Base-by-base conservation (phyloP, 2,888 invertebrate genomes). In the Iphiclides podalirius region DNA sequence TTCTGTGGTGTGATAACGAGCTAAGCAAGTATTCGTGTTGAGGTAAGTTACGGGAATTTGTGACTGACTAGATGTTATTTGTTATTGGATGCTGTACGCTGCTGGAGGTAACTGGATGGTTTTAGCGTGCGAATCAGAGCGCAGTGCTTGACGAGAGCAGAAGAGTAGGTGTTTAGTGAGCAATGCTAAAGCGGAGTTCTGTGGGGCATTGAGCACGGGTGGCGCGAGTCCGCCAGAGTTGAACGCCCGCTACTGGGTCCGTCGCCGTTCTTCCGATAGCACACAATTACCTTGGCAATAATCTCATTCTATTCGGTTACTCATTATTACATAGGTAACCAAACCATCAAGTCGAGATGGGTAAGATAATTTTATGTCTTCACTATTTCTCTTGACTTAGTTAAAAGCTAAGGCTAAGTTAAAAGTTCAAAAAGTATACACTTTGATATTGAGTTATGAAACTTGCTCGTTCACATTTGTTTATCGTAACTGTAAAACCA, bases 231-330 rank as follows among this genome's bases (percentile, higher is more conserved):
- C 71, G 68, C 61, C 56, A 59, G 83, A 75, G 87, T 87, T 86
- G 85, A 87, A 86, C 76, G 85, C 66, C 86, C 86, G 77, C 70
- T 63, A 67, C 67, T 61, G 64, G 66, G 60, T 60, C 60, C 59
- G 72, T 65, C 68, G 70, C 72, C 79, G 73, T 73, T 73, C 74
- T 74, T 72, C 74, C 73, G 72, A 67, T 66, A 71, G 71, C 66
- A 61, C 54, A 58, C 65, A 72, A 72, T 81, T 75, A 78, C 80
- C 80, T 83, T 78, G 74, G 75, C 78, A 78, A 79, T 82, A 81
- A 78, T 75, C 75, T 73, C 67, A 78, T 77, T 76, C 63, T 72
- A 73, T 70, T 49, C 20, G 31, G 28, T 68, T 74, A 73, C 72
- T 75, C 70, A 70, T 74, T 77, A 75, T 76, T 36, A 36, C 12